Evolutionary conservation across 1,140 invertebrate genomes (phyloP).

Genomic region (Branchinecta lynchi): DNA sequence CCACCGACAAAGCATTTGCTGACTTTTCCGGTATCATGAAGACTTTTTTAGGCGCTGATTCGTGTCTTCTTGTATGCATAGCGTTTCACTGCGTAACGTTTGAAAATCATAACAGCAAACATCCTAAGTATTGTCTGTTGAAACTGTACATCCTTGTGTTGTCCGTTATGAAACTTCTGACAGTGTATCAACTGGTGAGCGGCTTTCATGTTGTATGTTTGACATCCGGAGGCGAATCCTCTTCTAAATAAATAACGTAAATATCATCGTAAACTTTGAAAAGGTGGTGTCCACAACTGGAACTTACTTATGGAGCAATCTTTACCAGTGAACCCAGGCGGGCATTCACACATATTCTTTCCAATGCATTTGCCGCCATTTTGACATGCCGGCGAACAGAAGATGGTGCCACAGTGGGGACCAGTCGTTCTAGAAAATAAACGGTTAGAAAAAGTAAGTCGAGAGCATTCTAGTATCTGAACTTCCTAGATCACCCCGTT

Average conservation of each 20-base stretch:
- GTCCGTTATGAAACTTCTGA: no score
- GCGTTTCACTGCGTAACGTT: no score
- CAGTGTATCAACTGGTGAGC: no score
- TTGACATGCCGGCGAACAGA: background rate
- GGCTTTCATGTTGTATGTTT: no score
- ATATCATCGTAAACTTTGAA: background rate
- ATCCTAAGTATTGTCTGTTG: no score
- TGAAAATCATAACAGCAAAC: no score
- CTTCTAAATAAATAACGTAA: background rate
- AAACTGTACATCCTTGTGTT: no score
- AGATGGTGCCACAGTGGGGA: background rate
- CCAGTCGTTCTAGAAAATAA: background rate
- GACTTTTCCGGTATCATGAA: no score
- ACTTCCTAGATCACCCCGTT: background rate
- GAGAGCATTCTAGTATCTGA: background rate
- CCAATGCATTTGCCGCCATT: background rate
- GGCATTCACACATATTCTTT: background rate
- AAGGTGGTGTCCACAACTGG: background rate
- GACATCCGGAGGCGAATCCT: background rate
- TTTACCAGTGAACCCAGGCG: background rate
- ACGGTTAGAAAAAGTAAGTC: background rate
- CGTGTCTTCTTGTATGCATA: no score
- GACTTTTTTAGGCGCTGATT: no score
- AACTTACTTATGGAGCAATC: constrained; percentile 3
- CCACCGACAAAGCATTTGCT: no score